A percentile compares a stretch with the other conserved stretches of the same genome.
phyloP scores from a whole-genome alignment of 2,113 vertebrate genomes.

The Shinisaurus crocodilurus region DNA sequence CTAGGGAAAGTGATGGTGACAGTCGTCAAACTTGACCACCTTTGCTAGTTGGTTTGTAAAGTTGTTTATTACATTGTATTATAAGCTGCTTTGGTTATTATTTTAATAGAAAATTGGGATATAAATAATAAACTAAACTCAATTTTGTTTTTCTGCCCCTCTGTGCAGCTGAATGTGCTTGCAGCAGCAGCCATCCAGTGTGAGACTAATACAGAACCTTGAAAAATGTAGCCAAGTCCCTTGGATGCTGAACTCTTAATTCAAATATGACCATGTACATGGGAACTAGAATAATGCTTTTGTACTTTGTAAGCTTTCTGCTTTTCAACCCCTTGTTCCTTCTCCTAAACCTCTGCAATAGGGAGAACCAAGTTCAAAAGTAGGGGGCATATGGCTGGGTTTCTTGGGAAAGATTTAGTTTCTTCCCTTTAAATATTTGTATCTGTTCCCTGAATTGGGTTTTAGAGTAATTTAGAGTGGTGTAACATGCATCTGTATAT shows the following conservation, averaged over 20 bases:
- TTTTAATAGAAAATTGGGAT: background rate
- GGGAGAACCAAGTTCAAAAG: background rate
- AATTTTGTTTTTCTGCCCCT: background rate
- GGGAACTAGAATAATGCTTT: background rate
- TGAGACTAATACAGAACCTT: background rate
- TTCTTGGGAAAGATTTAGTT: background rate
- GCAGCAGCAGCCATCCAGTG: background rate
- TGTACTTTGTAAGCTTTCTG: background rate
- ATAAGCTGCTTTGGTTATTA: background rate
- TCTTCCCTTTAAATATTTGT: background rate
- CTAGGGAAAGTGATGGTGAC: background rate
- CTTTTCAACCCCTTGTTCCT: background rate
- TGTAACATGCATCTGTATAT: background rate
- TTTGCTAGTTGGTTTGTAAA: background rate
- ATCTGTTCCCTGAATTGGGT: background rate
- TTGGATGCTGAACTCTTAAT: background rate
- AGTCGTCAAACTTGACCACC: background rate
- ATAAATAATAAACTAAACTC: background rate
- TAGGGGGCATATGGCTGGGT: background rate
- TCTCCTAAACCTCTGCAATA: background rate
- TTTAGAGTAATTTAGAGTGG: background rate
- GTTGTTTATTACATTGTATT: background rate
- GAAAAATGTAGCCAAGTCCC: background rate
- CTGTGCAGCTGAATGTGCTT: background rate
- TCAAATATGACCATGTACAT: background rate